Evolutionary conservation across 2,113 vertebrate genomes (phyloP).

Genomic region (Lutjanus erythropterus): DNA sequence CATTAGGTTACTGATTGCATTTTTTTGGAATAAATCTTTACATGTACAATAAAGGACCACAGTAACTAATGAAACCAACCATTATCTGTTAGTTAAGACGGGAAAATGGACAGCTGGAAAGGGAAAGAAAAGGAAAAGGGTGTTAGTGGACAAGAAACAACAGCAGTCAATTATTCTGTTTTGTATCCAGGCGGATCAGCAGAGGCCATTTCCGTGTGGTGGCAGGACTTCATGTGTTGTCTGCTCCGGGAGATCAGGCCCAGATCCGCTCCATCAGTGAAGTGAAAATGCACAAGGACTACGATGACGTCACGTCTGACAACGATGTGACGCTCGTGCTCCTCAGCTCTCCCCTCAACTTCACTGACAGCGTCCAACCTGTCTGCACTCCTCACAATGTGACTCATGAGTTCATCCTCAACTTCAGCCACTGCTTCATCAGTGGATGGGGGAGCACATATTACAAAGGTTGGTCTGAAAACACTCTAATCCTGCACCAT

Average conservation of each 20-base stretch:
- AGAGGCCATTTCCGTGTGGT: conserved; percentile 30
- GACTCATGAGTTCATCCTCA: conserved; percentile 55
- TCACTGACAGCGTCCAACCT: conserved; percentile 64
- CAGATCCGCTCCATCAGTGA: conserved; percentile 56
- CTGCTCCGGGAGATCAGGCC: conserved; percentile 7
- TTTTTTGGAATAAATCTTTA: too few relatives aligned
- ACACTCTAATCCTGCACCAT: not conserved
- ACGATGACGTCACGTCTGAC: not conserved
- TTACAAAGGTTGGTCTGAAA: conserved; percentile 58
- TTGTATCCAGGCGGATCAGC: conserved; percentile 29
- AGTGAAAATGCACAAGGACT: conserved; percentile 52
- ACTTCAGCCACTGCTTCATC: conserved; percentile 73
- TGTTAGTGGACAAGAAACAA: not conserved
- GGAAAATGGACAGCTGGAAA: not conserved
- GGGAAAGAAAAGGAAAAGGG: not conserved
- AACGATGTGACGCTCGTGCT: conserved; percentile 70
- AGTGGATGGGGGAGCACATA: conserved; percentile 72
- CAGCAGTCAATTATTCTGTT: conserved; percentile 2
- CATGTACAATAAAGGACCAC: not conserved
- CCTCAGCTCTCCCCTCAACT: conserved; percentile 59
- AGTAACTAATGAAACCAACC: not conserved
- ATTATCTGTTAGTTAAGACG: not conserved
- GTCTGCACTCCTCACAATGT: conserved; percentile 51
- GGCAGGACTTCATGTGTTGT: conserved; percentile 52
- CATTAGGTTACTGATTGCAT: too few relatives aligned